A percentile compares a stretch with the other conserved stretches of the same genome.
Evolutionary conservation across 53 echinoderm and acorn worm genomes (phyloP).

Genomic region (Crossaster papposus): DNA sequence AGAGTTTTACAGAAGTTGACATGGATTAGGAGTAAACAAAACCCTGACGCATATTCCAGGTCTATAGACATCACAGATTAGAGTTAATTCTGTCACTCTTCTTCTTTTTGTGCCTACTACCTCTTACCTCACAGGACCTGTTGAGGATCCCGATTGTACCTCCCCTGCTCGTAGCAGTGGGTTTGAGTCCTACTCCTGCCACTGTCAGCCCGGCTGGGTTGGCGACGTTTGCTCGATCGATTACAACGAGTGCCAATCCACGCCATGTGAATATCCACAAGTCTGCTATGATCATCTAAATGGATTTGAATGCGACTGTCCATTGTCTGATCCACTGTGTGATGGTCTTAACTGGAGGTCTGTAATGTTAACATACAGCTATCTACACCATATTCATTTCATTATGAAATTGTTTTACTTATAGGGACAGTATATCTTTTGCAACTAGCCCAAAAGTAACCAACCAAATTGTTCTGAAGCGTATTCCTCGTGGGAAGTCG

Average conservation of each 20-base stretch:
- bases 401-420: neutral
- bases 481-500: too few species aligned
- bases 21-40: too few species aligned
- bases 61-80: neutral
- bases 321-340: slow-evolving; percentile 30
- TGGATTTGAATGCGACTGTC: slow-evolving; percentile 32
- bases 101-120: neutral
- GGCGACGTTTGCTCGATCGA: slow-evolving; percentile 54
- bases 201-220: slow-evolving; percentile 50
- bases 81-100: neutral
- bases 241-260: slow-evolving; percentile 39
- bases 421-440: too few species aligned
- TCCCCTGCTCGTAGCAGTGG: slow-evolving; percentile 37
- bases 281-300: slow-evolving; percentile 40
- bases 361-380: neutral
- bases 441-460: too few species aligned
- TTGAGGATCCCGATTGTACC: slow-evolving; percentile 37
- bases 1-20: too few species aligned
- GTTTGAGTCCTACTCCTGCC: slow-evolving; percentile 52
- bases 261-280: slow-evolving; percentile 39
- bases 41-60: too few species aligned
- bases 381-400: too few species aligned
- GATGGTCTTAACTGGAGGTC: slow-evolving; percentile 14
- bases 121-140: slow-evolving; percentile 22
- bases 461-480: too few species aligned